Evolutionary conservation across 2,888 invertebrate species (phyloP), one percentile per base, ranked within the genome.

Genomic region (Catocala nupta): DNA sequence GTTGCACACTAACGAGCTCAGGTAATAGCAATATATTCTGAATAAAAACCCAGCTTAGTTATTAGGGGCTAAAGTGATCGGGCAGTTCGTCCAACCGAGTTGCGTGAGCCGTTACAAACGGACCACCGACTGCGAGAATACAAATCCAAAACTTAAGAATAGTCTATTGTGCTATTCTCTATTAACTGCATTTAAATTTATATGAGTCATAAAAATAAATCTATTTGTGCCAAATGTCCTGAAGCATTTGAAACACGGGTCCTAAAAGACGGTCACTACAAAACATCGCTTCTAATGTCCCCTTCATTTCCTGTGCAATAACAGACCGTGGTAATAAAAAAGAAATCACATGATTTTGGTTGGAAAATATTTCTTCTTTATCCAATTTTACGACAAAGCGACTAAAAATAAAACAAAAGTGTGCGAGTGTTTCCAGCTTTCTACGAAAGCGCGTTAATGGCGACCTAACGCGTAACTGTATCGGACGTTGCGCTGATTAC

Each of bases 401-500:
- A 61, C 50, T 63, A 64, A 61, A 73, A 71, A 66, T 66, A 72
- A 78, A 53, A 68, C 54, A 66, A 74, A 71, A 69, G 60, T 65
- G 63, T 51, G 34, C 58, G 51, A 68, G 63, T 52, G 60, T 76
- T 64, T 59, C 59, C 65, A 65, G 65, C 67, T 76, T 77, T 75
- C 70, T 68, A 73, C 73, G 63, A 75, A 79, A 81, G 62, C 77
- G 73, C 73, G 76, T 80, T 79, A 79, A 82, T 77, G 73, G 72
- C 13, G 70, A 66, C 69, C 75, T 75, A 70, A 68, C 75, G 68
- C 67, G 67, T 87, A 88, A 88, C 89, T 87, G 89, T 89, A 83
- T 75, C 73, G 71, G 69, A 77, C 73, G 80, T 73, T 80, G 83
- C 78, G 81, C 81, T 85, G 84, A 85, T 82, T 83, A 82, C 81